These are phyloP conservation scores for Galeopterus variegatus DNA, from an alignment of 2,113 vertebrate genomes.

Conservation along the genomic window DNA sequence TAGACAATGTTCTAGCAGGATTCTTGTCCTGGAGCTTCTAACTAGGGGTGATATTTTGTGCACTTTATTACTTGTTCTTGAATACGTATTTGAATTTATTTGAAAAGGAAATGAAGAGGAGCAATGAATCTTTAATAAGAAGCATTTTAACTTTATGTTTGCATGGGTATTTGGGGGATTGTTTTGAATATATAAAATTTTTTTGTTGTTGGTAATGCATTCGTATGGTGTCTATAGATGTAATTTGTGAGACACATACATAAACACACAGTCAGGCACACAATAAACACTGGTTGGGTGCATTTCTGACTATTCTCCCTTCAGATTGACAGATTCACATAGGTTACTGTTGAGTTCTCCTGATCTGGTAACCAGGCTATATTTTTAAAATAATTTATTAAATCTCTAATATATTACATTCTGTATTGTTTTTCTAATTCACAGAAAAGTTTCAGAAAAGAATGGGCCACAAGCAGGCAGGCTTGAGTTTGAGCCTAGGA, in stretches of 20 bases:
- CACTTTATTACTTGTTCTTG: slow-evolving; percentile 8
- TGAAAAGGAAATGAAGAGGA: neutral
- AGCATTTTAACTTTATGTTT: neutral
- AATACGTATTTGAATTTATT: neutral
- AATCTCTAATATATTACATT: neutral
- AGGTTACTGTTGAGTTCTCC: neutral
- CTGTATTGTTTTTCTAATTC: neutral
- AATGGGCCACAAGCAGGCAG: neutral
- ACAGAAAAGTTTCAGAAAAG: neutral
- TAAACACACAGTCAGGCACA: neutral
- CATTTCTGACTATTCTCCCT: neutral
- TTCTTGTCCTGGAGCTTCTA: neutral
- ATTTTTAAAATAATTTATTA: neutral
- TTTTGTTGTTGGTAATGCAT: neutral
- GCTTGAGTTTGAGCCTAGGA: slow-evolving; percentile 5
- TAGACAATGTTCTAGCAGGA: neutral
- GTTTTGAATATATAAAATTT: neutral
- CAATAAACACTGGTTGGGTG: neutral
- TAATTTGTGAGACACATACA: neutral
- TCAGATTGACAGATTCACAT: neutral
- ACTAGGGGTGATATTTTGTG: neutral
- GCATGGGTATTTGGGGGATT: neutral
- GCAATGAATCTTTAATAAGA: neutral
- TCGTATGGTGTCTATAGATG: neutral
- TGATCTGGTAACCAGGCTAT: neutral